phyloP scores from a whole-genome alignment of 2,113 vertebrate genomes.

The Neogobius melanostomus region DNA sequence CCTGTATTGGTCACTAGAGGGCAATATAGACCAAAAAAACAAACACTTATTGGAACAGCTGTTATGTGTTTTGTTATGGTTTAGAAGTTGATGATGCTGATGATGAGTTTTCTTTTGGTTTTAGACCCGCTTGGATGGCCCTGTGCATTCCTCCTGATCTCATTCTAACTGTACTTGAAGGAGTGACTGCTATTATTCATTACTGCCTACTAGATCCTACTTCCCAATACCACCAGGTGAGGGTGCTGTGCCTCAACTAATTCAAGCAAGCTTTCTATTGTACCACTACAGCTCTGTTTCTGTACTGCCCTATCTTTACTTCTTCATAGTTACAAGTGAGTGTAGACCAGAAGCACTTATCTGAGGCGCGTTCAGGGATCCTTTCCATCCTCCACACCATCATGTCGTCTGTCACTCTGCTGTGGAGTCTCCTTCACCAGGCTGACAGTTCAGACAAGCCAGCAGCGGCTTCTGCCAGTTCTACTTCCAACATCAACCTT shows the following conservation, averaged over 20 bases:
- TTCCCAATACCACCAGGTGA: constrained; percentile 96
- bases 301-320: neutral
- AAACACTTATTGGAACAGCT: neutral
- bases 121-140: constrained; percentile 94
- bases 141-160: constrained; percentile 94
- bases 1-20: constrained; percentile 48
- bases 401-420: constrained; percentile 94
- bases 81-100: neutral
- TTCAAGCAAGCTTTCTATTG: neutral
- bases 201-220: constrained; percentile 95
- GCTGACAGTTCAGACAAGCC: constrained; percentile 90
- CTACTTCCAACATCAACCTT: constrained; percentile 92
- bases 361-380: constrained; percentile 93
- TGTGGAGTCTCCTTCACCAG: constrained; percentile 93
- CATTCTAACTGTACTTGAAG: constrained; percentile 93
- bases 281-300: neutral
- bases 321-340: constrained; percentile 84
- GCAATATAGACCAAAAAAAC: constrained; percentile 31
- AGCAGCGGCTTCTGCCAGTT: constrained; percentile 81
- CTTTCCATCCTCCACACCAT: constrained; percentile 96
- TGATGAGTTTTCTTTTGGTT: neutral
- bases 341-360: constrained; percentile 93
- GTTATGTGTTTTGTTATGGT: neutral
- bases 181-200: constrained; percentile 97
- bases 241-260: constrained; percentile 23